These are phyloP conservation scores for Arctocebus calabarensis DNA, from an alignment of 2,797 vertebrate genomes.

Conservation along the genomic window DNA sequence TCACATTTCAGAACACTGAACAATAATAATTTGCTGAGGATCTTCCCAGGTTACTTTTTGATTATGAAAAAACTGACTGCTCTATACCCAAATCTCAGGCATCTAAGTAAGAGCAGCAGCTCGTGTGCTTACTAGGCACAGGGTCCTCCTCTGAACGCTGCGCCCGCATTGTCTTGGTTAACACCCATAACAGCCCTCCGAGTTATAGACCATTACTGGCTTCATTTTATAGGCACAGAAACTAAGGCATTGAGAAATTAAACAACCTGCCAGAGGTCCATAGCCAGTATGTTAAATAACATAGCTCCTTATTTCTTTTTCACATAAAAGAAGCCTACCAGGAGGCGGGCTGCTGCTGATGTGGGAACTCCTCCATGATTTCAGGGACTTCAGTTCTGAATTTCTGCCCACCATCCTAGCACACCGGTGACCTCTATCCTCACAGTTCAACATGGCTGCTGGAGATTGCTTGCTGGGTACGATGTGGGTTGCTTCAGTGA, in stretches of 20 bases:
- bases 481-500: background rate
- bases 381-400: background rate
- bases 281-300: background rate
- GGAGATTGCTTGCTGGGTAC: background rate
- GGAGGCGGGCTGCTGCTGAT: background rate
- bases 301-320: background rate
- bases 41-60: slow-evolving; percentile 45
- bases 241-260: background rate
- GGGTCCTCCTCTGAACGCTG: background rate
- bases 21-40: slow-evolving; percentile 36
- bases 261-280: background rate
- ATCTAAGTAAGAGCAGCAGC: background rate
- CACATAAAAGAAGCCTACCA: background rate
- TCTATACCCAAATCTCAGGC: background rate
- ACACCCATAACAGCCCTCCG: background rate
- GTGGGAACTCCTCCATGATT: background rate
- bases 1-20: slow-evolving; percentile 11
- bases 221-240: background rate
- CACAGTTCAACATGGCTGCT: background rate
- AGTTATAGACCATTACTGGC: background rate
- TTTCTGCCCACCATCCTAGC: background rate
- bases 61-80: background rate
- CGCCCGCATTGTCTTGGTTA: background rate
- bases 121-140: background rate
- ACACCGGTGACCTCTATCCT: background rate